Evolutionary conservation across 2,797 vertebrate species (phyloP).

Genomic region (Sternarchorhynchus goeldii): DNA sequence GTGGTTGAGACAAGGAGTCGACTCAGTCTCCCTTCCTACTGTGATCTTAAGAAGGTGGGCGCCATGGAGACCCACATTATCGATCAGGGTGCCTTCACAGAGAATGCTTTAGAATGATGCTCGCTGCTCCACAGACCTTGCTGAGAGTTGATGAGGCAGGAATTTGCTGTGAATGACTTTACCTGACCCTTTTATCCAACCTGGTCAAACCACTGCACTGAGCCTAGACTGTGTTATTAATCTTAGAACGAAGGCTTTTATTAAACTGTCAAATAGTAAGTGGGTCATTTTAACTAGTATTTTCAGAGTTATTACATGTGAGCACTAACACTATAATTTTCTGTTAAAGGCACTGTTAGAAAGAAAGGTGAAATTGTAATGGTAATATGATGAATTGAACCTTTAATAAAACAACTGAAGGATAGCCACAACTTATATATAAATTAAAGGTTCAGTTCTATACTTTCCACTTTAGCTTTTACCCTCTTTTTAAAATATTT

Average conservation of each 20-base stretch:
- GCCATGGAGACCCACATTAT: not conserved
- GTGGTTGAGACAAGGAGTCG: not conserved
- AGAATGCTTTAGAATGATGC: slow-evolving; percentile 10
- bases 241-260: not conserved
- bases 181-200: slow-evolving; percentile 1
- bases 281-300: not conserved
- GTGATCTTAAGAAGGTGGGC: not conserved
- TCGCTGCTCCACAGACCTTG: not conserved
- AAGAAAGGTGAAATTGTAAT: not conserved
- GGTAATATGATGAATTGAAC: too few species aligned
- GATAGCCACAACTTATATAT: not conserved
- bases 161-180: not conserved
- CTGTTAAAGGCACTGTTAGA: too few species aligned
- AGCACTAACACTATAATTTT: too few species aligned
- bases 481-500: slow-evolving; percentile 41
- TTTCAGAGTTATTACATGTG: not conserved
- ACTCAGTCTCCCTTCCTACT: not conserved
- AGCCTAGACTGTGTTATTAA: not conserved
- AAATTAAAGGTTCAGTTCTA: not conserved
- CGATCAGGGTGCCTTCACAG: slow-evolving; percentile 13
- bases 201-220: too few species aligned
- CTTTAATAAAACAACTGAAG: not conserved
- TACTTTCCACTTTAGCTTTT: slow-evolving; percentile 19
- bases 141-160: not conserved
- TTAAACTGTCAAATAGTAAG: not conserved